Evolutionary conservation across 2,113 vertebrate genomes (phyloP).

Genomic region (Barnardius zonarius): DNA sequence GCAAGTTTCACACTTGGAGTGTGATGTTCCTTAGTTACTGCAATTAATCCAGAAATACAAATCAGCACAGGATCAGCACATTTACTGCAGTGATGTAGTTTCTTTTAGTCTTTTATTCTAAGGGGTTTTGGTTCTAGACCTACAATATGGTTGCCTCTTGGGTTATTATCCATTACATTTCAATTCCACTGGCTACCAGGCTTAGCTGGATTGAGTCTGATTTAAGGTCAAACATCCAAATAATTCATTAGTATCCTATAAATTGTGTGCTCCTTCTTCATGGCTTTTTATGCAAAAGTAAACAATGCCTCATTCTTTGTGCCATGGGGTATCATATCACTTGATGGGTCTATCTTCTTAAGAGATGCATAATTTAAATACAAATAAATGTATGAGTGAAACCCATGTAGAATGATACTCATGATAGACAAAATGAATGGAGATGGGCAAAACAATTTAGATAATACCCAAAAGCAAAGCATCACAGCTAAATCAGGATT

Average conservation of each 20-base stretch:
- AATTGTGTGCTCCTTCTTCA: not conserved
- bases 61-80: not conserved
- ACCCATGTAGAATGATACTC: not conserved
- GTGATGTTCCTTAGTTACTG: not conserved
- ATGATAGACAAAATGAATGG: not conserved
- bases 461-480: conserved; percentile 43
- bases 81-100: not conserved
- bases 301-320: conserved; percentile 1
- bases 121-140: not conserved
- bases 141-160: not conserved
- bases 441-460: conserved; percentile 41
- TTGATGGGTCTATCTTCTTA: conserved; percentile 26
- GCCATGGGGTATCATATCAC: not conserved
- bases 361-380: conserved; percentile 34
- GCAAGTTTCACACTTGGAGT: not conserved
- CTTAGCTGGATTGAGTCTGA: not conserved
- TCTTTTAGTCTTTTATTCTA: not conserved
- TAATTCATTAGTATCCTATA: conserved; percentile 8
- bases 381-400: conserved; percentile 30
- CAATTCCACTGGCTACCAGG: not conserved
- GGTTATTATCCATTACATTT: not conserved
- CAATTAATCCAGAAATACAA: not conserved
- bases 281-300: conserved; percentile 25
- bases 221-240: conserved; percentile 27
- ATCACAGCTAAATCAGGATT: conserved; percentile 44